phyloP scores from a whole-genome alignment of 2,797 vertebrate genomes.

The Sebastes iracundus region DNA sequence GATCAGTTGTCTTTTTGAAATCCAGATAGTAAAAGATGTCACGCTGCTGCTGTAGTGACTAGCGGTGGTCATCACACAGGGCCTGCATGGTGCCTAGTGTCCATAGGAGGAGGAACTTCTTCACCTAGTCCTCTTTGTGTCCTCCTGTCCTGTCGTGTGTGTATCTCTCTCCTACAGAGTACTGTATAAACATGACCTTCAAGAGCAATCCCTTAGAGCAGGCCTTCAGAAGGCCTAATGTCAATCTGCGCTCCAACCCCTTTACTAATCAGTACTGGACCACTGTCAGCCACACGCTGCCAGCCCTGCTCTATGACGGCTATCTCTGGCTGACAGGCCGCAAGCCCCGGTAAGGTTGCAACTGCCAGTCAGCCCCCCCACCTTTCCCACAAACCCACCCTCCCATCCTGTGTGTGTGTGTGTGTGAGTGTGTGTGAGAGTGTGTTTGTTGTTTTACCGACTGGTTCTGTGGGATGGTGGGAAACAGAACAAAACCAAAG shows the following conservation, averaged over 20 bases:
- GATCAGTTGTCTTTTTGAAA: neutral
- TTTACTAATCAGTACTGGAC: constrained; percentile 88
- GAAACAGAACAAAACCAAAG: neutral
- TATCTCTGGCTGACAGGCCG: constrained; percentile 90
- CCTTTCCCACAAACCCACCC: constrained; percentile 42
- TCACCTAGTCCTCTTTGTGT: constrained; percentile 61
- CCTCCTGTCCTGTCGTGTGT: constrained; percentile 63
- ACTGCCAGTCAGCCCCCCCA: constrained; percentile 48
- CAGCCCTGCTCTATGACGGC: constrained; percentile 88
- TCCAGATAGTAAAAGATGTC: neutral
- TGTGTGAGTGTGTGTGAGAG: too few relatives aligned
- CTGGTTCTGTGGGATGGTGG: constrained; percentile 64
- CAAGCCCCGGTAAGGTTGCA: constrained; percentile 92
- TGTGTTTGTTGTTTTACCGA: constrained; percentile 21
- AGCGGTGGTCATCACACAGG: neutral
- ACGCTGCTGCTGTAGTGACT: neutral
- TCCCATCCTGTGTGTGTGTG: constrained; percentile 53
- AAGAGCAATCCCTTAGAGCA: constrained; percentile 91
- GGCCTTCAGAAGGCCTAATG: constrained; percentile 87
- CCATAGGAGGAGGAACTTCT: constrained; percentile 17
- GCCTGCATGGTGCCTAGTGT: constrained; percentile 4
- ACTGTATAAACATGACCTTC: constrained; percentile 88
- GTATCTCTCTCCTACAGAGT: constrained; percentile 87
- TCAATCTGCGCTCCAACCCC: constrained; percentile 87
- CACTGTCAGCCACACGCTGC: constrained; percentile 84